A percentile compares a stretch with the other conserved stretches of the same genome.
Conservation (phyloP, 2,888 invertebrate species). For the Melipona beecheii region DNA sequence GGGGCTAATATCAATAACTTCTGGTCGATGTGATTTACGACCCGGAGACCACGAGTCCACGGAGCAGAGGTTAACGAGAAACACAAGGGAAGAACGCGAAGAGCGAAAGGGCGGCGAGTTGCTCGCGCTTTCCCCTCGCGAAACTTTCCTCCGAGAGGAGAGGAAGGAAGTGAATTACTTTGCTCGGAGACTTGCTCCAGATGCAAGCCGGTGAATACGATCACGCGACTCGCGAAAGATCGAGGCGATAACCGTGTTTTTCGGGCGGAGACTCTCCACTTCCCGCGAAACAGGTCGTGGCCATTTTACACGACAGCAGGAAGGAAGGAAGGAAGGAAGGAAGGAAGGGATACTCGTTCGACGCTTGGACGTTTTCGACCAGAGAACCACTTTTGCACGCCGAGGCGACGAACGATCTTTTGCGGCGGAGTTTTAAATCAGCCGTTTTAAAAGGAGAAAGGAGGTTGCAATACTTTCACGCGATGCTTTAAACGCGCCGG, state of each 20-base stretch:
- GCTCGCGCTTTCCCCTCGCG: constrained; percentile 26
- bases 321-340: background rate
- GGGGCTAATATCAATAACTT: background rate
- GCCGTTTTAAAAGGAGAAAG: constrained; percentile 32
- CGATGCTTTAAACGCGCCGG: constrained; percentile 27
- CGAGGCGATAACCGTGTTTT: background rate
- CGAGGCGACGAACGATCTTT: constrained; percentile 38
- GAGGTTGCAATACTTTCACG: constrained; percentile 48
- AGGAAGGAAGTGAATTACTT: constrained; percentile 39
- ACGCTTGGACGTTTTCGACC: constrained; percentile 23
- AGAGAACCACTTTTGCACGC: background rate
- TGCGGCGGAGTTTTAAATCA: constrained; percentile 15
- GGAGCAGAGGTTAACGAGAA: background rate
- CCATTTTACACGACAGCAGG: background rate
- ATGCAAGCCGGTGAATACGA: constrained; percentile 25
- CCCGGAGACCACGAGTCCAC: background rate
- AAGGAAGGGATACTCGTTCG: background rate
- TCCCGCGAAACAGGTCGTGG: constrained; percentile 3
- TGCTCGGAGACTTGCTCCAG: constrained; percentile 22
- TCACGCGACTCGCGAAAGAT: constrained; percentile 27
- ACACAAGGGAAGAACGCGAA: background rate
- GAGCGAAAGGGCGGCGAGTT: constrained; percentile 4
- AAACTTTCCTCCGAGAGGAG: constrained; percentile 10
- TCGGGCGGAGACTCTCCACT: background rate
- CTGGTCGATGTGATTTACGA: constrained; percentile 20